Evolutionary conservation across 1,140 invertebrate species (phyloP).

Genomic region (Sarcophaga peregrina): DNA sequence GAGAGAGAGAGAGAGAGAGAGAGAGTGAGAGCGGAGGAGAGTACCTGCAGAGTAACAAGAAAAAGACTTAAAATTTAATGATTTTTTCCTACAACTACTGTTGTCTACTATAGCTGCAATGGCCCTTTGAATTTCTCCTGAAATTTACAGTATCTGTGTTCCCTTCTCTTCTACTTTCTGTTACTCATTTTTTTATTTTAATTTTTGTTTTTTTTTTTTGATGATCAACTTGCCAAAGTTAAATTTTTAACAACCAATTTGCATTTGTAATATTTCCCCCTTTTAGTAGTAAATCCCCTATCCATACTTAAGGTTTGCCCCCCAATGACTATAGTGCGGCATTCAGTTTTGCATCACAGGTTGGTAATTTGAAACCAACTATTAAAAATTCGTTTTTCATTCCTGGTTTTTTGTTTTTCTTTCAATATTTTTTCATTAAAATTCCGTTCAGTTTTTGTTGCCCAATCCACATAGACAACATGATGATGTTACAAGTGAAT

Average conservation of each 20-base stretch:
- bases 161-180: too few relatives aligned
- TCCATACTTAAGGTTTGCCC: background rate
- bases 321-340: background rate
- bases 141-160: too few relatives aligned
- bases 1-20: background rate
- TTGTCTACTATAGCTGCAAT: too few relatives aligned
- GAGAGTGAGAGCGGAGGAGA: too few relatives aligned
- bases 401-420: too few relatives aligned
- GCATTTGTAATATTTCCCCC: conserved; percentile 11
- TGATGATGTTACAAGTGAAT: too few relatives aligned
- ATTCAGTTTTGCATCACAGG: background rate
- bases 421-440: background rate
- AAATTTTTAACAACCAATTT: background rate
- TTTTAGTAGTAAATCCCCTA: background rate
- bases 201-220: too few relatives aligned
- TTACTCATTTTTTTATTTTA: too few relatives aligned
- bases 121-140: too few relatives aligned
- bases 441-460: background rate
- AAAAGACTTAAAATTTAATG: background rate
- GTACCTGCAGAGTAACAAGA: background rate
- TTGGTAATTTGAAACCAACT: background rate
- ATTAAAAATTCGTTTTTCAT: background rate
- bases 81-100: background rate
- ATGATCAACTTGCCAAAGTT: too few relatives aligned
- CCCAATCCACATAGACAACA: background rate